These are phyloP conservation scores for Mythimna impura DNA, from an alignment of 2,888 invertebrate genomes.

Conservation along the genomic window DNA sequence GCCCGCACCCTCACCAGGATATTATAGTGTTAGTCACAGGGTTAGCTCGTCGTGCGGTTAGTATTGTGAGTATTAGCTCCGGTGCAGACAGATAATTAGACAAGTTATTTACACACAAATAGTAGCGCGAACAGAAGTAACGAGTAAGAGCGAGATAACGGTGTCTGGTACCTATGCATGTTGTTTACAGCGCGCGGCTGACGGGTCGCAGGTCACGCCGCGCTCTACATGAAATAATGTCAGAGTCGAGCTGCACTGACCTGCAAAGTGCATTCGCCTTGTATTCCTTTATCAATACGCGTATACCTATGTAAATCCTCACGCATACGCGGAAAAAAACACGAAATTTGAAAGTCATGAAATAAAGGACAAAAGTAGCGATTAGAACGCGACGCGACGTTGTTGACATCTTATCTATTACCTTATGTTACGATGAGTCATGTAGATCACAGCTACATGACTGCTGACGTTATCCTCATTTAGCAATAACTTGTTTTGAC, in stretches of 20 bases:
- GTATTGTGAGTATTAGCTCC: conserved; percentile 22
- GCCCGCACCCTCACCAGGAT: conserved; percentile 43
- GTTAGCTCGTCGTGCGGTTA: conserved; percentile 57
- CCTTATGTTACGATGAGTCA: conserved; percentile 52
- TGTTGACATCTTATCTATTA: conserved; percentile 42
- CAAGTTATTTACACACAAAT: conserved; percentile 41
- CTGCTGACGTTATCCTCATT: conserved; percentile 51
- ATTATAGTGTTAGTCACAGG: conserved; percentile 33
- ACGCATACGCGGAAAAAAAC: conserved; percentile 9
- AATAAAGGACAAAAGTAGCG: conserved; percentile 1
- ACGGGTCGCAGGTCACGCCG: conserved; percentile 33
- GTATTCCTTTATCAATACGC: not conserved
- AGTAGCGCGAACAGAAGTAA: conserved; percentile 34
- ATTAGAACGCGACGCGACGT: conserved; percentile 8
- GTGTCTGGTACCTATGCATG: conserved; percentile 48
- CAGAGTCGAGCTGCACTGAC: conserved; percentile 51
- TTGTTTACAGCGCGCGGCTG: conserved; percentile 41
- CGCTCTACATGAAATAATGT: conserved; percentile 51
- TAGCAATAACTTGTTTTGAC: conserved; percentile 24
- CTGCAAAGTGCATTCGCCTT: conserved; percentile 55
- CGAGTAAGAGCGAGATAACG: conserved; percentile 48
- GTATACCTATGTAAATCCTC: not conserved
- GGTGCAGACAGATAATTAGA: conserved; percentile 32
- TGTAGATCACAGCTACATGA: conserved; percentile 7
- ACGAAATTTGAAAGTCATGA: conserved; percentile 13